A percentile compares a stretch with the other conserved stretches of the same genome.
Evolutionary conservation across 1,140 invertebrate species (phyloP).

Genomic region (Catajapyx aquilonaris): DNA sequence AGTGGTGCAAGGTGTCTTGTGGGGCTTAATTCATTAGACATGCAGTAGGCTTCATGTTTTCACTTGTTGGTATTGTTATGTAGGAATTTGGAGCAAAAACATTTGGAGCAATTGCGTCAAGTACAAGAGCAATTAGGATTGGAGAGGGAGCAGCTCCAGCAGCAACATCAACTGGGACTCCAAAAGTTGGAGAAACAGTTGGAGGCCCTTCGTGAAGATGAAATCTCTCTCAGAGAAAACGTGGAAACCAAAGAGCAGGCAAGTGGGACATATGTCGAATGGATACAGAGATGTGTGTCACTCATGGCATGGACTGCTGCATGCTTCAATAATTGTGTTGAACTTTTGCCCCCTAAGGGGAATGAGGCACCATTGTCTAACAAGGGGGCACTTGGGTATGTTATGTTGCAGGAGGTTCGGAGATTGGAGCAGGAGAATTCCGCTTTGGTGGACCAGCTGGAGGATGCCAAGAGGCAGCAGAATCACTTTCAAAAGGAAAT

Average conservation of each 20-base stretch:
- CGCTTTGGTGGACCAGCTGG: conserved; percentile 30
- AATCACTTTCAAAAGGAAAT: conserved; percentile 24
- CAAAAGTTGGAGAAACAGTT: conserved; percentile 37
- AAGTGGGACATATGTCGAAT: not conserved
- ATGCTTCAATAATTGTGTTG: no score
- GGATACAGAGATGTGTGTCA: conserved; percentile 1
- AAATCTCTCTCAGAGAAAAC: conserved; percentile 26
- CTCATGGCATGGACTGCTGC: not conserved
- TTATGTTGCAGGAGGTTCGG: conserved; percentile 25
- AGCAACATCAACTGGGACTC: no score
- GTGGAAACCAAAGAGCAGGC: no score
- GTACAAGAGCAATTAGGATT: conserved; percentile 36
- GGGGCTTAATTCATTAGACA: no score
- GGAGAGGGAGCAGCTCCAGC: conserved; percentile 45
- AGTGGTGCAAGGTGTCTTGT: no score
- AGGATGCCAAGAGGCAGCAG: conserved; percentile 18
- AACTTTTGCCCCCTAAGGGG: not conserved
- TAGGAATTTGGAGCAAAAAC: conserved; percentile 46
- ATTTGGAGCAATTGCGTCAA: conserved; percentile 45
- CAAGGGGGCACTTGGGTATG: conserved; percentile 1
- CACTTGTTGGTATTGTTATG: conserved; percentile 18
- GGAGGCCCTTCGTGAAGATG: conserved; percentile 27
- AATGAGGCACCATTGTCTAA: not conserved
- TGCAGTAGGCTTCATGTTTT: no score
- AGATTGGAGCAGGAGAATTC: conserved; percentile 42